Evolutionary conservation across 2,888 invertebrate species (phyloP), one percentile per base, ranked within the genome.

Genomic region (Tiphia femorata): DNA sequence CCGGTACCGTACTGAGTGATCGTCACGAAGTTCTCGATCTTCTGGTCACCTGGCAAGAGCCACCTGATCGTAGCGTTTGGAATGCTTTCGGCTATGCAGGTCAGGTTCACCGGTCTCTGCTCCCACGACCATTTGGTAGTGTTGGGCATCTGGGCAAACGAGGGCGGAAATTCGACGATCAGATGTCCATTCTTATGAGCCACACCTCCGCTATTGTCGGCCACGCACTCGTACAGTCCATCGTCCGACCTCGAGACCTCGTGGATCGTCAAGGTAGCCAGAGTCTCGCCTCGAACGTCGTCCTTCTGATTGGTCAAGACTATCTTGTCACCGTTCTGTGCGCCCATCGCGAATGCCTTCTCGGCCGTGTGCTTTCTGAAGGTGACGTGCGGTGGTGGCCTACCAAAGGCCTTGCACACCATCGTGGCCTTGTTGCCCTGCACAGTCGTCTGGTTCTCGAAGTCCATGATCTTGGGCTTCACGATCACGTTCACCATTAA

Each of bases 41-140:
- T 76, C 23, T 58, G 64, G 2, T 73, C 70, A 6, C 67, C 80
- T 29, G 56, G 78, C 64, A 70, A 88, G 82, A 88, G 89, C 96
- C 96, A 96, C 77, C 90, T 89, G 70, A 96, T 94, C 5, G 96
- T 96, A 0, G 96, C 96, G 80, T 96, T 96, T 2, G 96, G 96
- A 73, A 96, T 90, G 78, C 90, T 89, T 83, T 94, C 93, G n/a
- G 95, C 95, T 40, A 93, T 86, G 79, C 96, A 96, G 57, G 92
- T 93, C 4, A 96, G 86, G 82, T 96, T 96, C 1, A 92, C 93
- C 1, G 91, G 90, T 70, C 88, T 88, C 33, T 89, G 87, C 43
- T 92, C 90, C 96, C 96, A 96, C 25, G 92, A 92, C 89, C 92
- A 95, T 0, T 91, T 88, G 0, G 93, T 92, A 30, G 89, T 86